Evolutionary conservation across 2,888 invertebrate genomes (phyloP).

Genomic region (Heteromyza rotundicornis): DNA sequence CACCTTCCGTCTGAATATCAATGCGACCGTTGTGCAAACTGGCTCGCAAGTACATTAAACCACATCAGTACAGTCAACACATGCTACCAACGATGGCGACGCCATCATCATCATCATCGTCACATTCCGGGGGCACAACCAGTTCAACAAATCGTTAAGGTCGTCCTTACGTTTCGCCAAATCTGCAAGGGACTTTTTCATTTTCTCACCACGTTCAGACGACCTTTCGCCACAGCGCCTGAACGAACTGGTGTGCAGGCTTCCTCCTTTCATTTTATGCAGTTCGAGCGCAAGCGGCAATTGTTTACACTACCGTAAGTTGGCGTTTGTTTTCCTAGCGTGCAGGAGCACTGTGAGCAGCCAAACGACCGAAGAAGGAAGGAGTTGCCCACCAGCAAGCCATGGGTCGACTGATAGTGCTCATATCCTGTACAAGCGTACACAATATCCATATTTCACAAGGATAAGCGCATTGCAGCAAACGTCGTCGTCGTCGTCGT

Average conservation of each 20-base stretch:
- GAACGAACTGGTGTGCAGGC: no score
- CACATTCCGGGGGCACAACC: slow-evolving; percentile 10
- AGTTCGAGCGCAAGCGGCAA: not conserved
- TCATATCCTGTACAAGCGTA: slow-evolving; percentile 47
- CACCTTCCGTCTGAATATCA: not conserved
- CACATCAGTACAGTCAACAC: slow-evolving; percentile 25
- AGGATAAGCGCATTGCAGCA: slow-evolving; percentile 64
- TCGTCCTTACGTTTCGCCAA: slow-evolving; percentile 9
- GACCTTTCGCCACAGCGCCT: no score
- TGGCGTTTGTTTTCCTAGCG: slow-evolving; percentile 10
- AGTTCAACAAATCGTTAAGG: slow-evolving; percentile 5
- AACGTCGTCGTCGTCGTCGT: slow-evolving; percentile 61
- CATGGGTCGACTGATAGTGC: slow-evolving; percentile 41
- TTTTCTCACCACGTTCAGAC: slow-evolving; percentile 16
- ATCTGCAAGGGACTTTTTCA: slow-evolving; percentile 19
- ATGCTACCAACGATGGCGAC: slow-evolving; percentile 8
- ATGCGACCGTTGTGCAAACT: not conserved
- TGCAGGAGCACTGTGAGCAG: not conserved
- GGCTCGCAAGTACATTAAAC: slow-evolving; percentile 31
- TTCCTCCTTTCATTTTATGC: no score
- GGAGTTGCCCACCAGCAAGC: slow-evolving; percentile 36
- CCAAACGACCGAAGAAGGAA: not conserved
- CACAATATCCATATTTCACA: slow-evolving; percentile 62
- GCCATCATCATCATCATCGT: slow-evolving; percentile 4
- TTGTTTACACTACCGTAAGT: not conserved